Evolutionary conservation across 2,113 vertebrate genomes (phyloP), one percentile per base, ranked within the genome.

Genomic region (Pyrgilauda ruficollis): DNA sequence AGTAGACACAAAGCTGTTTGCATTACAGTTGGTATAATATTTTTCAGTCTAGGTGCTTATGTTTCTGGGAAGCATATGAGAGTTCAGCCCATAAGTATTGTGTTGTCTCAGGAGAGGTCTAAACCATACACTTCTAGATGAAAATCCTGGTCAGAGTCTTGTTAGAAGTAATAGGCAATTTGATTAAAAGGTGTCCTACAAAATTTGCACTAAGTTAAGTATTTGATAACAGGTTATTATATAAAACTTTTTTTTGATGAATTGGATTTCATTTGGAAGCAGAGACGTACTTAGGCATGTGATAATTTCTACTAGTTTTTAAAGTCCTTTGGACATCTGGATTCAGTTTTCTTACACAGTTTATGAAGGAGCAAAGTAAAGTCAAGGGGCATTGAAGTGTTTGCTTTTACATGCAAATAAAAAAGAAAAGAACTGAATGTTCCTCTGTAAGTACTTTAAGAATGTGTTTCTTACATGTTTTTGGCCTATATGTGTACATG

Each of bases 331-430:
- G 50, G 43, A 67, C 74, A 83, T 97, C 74, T 93, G 81, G 76
- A 69, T 95, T 93, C 56, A 63, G 26, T 95, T 96, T 93, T 84
- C 55, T 80, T 82, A 43, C 9, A 55, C 37, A 37, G 30, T 90
- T 90, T 87, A 18, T 70, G 61, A 66, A 81, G 52, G n/a, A 88
- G 33, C 21, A 69, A 64, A 72, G 19, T 75, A 5, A 88, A 88
- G 46, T 67, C 53, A 77, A 52, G 26, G n/a, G 66, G 15, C 26
- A 58, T 56, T 89, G 44, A 74, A 87, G 33, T 80, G 23, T 79
- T 92, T 89, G 31, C n/a, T 72, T 95, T 91, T 93, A 62, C 6
- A 0, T 82, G 81, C 35, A 78, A 92, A 53, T 82, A 47, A 79
- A 72, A 76, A 16, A 20, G 39, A 50, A 77, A 82, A 78, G 75